Conservation (phyloP, 53 echinoderm and acorn worm genomes). For the Paracentrotus lividus region DNA sequence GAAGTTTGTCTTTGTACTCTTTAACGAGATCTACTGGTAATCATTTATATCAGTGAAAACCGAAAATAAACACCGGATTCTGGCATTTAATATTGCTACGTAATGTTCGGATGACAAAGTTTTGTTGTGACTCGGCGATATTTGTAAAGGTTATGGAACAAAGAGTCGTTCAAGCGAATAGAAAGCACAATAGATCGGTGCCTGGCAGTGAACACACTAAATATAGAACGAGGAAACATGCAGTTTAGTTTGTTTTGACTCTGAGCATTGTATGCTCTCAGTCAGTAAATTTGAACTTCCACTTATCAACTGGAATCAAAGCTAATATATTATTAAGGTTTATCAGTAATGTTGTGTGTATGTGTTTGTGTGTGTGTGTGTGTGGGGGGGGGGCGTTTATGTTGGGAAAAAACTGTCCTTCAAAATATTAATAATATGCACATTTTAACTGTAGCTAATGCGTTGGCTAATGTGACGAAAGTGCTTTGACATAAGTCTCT, state of each 20-base stretch:
- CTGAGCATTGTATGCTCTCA: no score
- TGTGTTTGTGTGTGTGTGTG: no score
- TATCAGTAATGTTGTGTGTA: no score
- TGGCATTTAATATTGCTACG: background rate
- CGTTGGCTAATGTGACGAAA: no score
- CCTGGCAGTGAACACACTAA: background rate
- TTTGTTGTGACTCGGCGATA: slow-evolving; percentile 28
- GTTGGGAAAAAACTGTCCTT: no score
- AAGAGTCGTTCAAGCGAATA: slow-evolving; percentile 10
- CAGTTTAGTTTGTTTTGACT: background rate
- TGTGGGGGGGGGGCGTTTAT: no score
- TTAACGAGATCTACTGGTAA: background rate
- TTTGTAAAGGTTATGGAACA: slow-evolving; percentile 19
- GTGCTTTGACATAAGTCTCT: no score
- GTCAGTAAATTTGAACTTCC: background rate
- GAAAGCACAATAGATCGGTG: slow-evolving; percentile 15
- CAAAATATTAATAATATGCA: no score
- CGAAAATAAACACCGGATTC: slow-evolving; percentile 33
- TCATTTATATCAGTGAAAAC: background rate
- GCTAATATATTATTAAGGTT: no score
- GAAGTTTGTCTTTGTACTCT: background rate
- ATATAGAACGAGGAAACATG: slow-evolving; percentile 13
- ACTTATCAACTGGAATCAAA: background rate
- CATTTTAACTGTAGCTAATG: no score
- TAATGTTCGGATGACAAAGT: slow-evolving; percentile 27